A percentile compares a stretch with the other conserved stretches of the same genome.
These are phyloP conservation scores for Sorex araneus DNA, from an alignment of 2,113 vertebrate genomes.

Conservation along the genomic window DNA sequence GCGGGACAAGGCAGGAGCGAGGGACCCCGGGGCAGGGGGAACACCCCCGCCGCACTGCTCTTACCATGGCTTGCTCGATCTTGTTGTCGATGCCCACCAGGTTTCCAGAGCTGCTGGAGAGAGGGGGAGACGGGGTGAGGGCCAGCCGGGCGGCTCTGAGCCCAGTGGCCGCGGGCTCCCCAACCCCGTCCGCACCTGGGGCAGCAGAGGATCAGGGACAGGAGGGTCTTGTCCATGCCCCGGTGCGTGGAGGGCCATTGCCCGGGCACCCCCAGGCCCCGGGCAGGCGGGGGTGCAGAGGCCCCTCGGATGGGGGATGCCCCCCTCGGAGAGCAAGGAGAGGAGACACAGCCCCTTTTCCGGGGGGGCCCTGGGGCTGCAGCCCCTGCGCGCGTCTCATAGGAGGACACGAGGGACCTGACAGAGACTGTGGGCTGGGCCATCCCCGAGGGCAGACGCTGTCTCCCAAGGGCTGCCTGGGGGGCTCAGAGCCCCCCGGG, in stretches of 20 bases:
- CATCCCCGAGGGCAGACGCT: conserved; percentile 70
- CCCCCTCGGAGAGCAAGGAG: conserved; percentile 81
- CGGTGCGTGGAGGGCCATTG: conserved; percentile 54
- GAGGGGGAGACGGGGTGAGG: conserved; percentile 64
- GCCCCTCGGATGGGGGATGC: conserved; percentile 78
- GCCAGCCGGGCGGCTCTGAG: not conserved
- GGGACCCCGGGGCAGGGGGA: too few species aligned
- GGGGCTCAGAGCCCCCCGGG: conserved; percentile 84
- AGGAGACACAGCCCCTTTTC: conserved; percentile 83
- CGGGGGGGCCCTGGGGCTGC: conserved; percentile 57
- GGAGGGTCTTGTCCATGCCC: conserved; percentile 84
- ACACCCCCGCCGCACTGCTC: conserved; percentile 59
- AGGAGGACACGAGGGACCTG: conserved; percentile 83
- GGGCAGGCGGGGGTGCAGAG: conserved; percentile 41
- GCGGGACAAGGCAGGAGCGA: not conserved
- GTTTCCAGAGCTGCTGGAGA: conserved; percentile 87
- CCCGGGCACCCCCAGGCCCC: conserved; percentile 53
- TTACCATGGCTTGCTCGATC: conserved; percentile 93
- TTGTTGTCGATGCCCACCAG: conserved; percentile 92
- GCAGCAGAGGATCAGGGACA: conserved; percentile 85
- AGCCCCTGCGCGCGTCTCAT: conserved; percentile 77
- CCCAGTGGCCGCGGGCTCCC: too few species aligned
- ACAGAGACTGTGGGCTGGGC: conserved; percentile 81
- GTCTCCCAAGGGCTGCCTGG: conserved; percentile 69
- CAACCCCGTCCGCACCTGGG: conserved; percentile 78